Percentiles rank a stretch among this genome's conserved stretches.
Conservation (phyloP, 92 coral and sea anemone genomes). For the Bergia sp. region DNA sequence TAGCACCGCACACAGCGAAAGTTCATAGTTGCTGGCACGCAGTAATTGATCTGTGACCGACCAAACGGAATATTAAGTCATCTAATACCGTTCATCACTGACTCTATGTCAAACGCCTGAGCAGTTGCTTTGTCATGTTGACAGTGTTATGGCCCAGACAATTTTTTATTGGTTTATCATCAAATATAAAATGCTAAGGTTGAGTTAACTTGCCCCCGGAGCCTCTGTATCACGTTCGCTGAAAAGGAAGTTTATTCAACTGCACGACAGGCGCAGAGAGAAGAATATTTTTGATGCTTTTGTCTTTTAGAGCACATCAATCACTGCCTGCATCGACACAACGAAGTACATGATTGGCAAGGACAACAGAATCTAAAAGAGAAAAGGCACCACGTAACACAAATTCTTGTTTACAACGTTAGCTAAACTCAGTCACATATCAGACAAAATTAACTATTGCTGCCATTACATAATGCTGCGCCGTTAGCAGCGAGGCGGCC, state of each 20-base stretch:
- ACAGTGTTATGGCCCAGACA: background rate
- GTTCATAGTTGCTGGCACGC: too few species aligned
- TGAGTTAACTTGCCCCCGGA: background rate
- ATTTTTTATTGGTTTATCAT: constrained; percentile 32
- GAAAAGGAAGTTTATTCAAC: background rate
- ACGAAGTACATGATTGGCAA: background rate
- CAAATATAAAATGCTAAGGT: background rate
- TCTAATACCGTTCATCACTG: background rate
- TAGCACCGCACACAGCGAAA: too few species aligned
- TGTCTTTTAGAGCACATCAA: background rate
- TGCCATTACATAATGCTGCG: background rate
- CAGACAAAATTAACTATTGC: background rate
- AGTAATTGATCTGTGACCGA: background rate
- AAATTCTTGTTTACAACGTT: background rate
- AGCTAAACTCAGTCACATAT: background rate
- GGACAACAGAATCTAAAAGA: background rate
- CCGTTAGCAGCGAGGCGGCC: background rate
- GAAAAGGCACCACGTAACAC: background rate
- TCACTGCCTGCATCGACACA: background rate
- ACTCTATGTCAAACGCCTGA: constrained; percentile 20
- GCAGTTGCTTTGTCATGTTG: constrained; percentile 9
- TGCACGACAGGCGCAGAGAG: background rate
- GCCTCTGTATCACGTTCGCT: background rate
- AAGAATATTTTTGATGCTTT: background rate
- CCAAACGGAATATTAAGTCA: background rate